phyloP scores from a whole-genome alignment of 1,140 invertebrate species.

The Sitophilus oryzae region DNA sequence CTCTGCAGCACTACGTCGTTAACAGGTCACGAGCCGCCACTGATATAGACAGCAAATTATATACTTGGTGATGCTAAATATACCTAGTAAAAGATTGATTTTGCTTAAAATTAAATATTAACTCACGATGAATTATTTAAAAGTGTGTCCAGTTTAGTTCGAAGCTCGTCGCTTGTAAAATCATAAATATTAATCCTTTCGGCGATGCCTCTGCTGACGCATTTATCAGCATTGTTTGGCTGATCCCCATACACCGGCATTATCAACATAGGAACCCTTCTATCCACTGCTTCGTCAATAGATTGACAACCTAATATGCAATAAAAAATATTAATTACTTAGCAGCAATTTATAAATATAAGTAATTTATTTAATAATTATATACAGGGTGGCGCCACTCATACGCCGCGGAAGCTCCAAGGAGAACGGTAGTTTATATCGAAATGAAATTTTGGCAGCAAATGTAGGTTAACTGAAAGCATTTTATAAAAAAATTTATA shows the following conservation, averaged over 20 bases:
- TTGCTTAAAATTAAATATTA: background rate
- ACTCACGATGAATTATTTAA: constrained; percentile 28
- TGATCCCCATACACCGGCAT: constrained; percentile 45
- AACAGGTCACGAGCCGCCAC: too few species aligned
- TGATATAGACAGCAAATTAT: constrained; percentile 42
- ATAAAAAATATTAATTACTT: background rate
- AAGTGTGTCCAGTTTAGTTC: constrained; percentile 25
- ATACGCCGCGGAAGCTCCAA: too few species aligned
- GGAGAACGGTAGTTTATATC: too few species aligned
- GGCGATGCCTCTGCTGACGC: constrained; percentile 29
- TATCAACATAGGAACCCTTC: constrained; percentile 49
- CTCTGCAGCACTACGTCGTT: too few species aligned
- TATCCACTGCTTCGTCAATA: constrained; percentile 46
- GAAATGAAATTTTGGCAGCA: too few species aligned
- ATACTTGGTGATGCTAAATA: background rate
- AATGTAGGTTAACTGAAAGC: too few species aligned
- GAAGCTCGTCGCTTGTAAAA: constrained; percentile 27
- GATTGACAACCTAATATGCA: constrained; percentile 49
- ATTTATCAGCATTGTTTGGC: constrained; percentile 31
- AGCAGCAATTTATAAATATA: background rate
- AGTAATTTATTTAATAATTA: too few species aligned
- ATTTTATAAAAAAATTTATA: too few species aligned
- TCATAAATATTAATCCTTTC: constrained; percentile 25
- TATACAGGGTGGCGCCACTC: too few species aligned
- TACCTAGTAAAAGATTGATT: background rate